A percentile compares a stretch with the other conserved stretches of the same genome.
Evolutionary conservation across 1,140 invertebrate genomes (phyloP).

Genomic region (Paramacrobiotus metropolitanus): DNA sequence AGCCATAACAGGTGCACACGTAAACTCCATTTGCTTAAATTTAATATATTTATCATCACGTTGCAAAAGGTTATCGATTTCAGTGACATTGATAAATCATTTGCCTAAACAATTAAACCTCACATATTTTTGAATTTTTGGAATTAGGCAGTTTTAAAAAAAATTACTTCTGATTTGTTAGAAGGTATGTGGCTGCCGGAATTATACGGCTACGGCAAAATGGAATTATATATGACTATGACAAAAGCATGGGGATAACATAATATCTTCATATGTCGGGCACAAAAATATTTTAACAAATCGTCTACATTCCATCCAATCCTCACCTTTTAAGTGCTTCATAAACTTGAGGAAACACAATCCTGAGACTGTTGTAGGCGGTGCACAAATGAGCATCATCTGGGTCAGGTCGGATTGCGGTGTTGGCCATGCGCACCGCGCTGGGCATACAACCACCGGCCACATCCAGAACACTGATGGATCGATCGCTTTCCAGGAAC

Average conservation of each 20-base stretch:
- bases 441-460: background rate
- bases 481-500: slow-evolving; percentile 1
- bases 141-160: background rate
- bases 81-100: background rate
- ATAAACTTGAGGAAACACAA: slow-evolving; percentile 1
- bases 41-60: no score
- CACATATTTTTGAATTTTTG: no score
- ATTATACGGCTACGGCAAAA: background rate
- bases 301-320: no score
- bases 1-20: background rate
- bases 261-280: background rate
- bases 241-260: background rate
- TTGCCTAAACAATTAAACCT: no score
- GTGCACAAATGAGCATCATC: background rate
- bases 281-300: background rate
- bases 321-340: slow-evolving; percentile 3
- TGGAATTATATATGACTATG: background rate
- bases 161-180: background rate
- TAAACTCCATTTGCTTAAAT: background rate
- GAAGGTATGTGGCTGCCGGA: background rate
- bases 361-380: background rate
- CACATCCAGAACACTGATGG: background rate
- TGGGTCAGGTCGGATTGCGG: background rate
- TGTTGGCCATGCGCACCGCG: background rate
- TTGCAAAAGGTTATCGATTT: background rate